phyloP scores from a whole-genome alignment of 2,113 vertebrate species.

The Saguinus midas region DNA sequence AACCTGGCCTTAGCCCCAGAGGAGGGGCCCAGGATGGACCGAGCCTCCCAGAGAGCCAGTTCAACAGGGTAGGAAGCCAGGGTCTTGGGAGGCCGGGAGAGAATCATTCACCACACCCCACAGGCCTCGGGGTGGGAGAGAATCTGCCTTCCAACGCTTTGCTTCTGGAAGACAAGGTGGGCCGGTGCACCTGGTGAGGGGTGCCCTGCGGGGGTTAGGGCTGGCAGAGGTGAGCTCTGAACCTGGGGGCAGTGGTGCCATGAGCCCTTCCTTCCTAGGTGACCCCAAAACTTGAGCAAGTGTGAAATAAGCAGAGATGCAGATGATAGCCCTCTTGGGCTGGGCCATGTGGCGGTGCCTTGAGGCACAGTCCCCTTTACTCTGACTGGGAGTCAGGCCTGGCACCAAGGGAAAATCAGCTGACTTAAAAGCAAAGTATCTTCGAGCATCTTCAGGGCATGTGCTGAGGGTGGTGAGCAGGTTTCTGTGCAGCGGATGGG shows the following conservation, averaged over 20 bases:
- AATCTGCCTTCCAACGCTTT: background rate
- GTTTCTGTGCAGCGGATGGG: rapidly evolving
- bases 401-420: background rate
- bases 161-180: background rate
- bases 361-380: rapidly evolving
- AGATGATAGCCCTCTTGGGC: background rate
- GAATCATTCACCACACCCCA: background rate
- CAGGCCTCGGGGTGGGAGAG: background rate
- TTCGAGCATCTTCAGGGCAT: rapidly evolving
- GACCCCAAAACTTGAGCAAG: background rate
- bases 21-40: background rate
- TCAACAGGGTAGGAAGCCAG: background rate
- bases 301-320: background rate
- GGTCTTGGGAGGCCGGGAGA: background rate
- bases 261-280: background rate
- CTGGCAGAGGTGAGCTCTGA: too few species aligned
- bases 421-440: background rate
- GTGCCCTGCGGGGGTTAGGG: background rate
- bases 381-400: background rate
- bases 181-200: background rate
- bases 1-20: background rate
- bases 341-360: rapidly evolving
- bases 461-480: rapidly evolving
- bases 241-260: background rate
- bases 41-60: background rate